Conservation (phyloP, 2,113 vertebrate species). For the Hemicordylus capensis region DNA sequence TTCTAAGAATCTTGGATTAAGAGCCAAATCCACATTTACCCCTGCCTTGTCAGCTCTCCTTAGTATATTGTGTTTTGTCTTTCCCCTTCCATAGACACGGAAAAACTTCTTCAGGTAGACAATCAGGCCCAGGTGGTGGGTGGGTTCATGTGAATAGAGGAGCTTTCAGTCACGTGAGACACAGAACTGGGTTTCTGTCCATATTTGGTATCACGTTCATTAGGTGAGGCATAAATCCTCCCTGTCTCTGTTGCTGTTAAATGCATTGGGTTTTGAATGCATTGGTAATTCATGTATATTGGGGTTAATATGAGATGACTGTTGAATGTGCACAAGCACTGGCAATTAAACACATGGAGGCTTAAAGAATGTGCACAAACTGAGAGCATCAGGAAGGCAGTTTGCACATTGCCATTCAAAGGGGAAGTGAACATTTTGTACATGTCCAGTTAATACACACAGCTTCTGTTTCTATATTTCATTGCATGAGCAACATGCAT, state of each 20-base stretch:
- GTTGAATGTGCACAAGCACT: neutral
- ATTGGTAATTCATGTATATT: neutral
- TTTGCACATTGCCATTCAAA: neutral
- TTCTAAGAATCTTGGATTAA: neutral
- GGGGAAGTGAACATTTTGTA: neutral
- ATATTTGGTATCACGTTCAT: neutral
- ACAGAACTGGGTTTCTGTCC: neutral
- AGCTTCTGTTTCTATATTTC: neutral
- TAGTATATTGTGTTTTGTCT: neutral
- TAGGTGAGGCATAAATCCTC: neutral
- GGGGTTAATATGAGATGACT: neutral
- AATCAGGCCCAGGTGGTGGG: too few relatives aligned
- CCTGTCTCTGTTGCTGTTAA: too few relatives aligned
- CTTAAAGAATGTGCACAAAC: too few relatives aligned
- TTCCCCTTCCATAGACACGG: neutral
- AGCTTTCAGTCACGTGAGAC: neutral
- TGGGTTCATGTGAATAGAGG: neutral
- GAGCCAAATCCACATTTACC: neutral
- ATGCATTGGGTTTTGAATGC: neutral
- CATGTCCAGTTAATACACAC: neutral
- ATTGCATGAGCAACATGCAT: neutral
- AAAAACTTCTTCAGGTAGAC: neutral
- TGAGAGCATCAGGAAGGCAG: neutral
- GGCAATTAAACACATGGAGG: neutral
- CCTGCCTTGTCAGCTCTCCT: neutral